phyloP scores from a whole-genome alignment of 1,140 invertebrate species.

The Stenopsyche tienmushanensis region DNA sequence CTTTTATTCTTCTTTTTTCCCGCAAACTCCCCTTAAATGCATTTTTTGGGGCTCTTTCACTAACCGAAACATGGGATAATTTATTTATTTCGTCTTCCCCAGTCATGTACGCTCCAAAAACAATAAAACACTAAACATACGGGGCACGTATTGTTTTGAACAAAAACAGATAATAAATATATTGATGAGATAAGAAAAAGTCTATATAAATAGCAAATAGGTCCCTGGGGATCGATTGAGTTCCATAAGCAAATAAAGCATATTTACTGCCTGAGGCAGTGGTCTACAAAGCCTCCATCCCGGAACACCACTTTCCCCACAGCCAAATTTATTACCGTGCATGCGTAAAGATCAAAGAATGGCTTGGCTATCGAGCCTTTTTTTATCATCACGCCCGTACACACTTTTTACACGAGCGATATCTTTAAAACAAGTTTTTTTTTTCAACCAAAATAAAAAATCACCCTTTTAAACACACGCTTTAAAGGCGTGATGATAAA shows the following conservation, averaged over 20 bases:
- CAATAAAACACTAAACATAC: slow-evolving; percentile 6
- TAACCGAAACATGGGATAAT: no score
- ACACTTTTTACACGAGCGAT: not conserved
- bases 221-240: slow-evolving; percentile 27
- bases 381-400: not conserved
- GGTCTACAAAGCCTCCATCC: not conserved
- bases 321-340: slow-evolving; percentile 14
- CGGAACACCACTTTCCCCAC: not conserved
- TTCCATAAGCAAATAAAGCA: slow-evolving; percentile 33
- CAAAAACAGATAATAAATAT: slow-evolving; percentile 33
- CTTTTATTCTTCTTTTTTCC: no score
- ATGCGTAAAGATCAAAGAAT: slow-evolving; percentile 17
- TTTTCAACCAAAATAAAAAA: no score
- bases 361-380: not conserved
- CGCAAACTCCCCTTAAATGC: no score
- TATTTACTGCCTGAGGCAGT: slow-evolving; percentile 16
- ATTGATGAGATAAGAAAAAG: slow-evolving; percentile 33
- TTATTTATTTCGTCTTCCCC: no score
- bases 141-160: slow-evolving; percentile 24
- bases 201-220: slow-evolving; percentile 9
- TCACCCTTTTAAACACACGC: no score
- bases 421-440: not conserved
- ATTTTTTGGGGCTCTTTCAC: no score
- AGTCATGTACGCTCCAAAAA: no score
- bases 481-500: no score